Conservation (phyloP, 2,888 invertebrate species). For the Yponomeuta evonymella region DNA sequence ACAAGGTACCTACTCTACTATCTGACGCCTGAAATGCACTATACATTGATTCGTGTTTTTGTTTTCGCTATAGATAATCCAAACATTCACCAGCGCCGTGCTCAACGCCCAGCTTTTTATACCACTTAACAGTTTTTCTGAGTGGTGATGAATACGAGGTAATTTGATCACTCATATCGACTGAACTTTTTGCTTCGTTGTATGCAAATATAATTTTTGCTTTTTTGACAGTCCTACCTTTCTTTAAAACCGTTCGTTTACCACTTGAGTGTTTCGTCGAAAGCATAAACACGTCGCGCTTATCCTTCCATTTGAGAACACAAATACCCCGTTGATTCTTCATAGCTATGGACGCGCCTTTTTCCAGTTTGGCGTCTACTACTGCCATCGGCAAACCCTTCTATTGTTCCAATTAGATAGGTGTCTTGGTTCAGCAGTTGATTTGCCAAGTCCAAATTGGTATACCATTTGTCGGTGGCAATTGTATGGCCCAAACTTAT, state of each 20-base stretch:
- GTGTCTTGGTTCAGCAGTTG: slow-evolving; percentile 20
- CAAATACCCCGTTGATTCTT: not conserved
- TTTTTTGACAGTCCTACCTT: slow-evolving; percentile 28
- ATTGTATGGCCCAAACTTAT: slow-evolving; percentile 30
- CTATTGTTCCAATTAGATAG: slow-evolving; percentile 23
- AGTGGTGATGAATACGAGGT: slow-evolving; percentile 31
- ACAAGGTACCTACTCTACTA: slow-evolving; percentile 12
- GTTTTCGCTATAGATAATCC: slow-evolving; percentile 27
- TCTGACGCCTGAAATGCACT: slow-evolving; percentile 16
- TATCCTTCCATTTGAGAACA: slow-evolving; percentile 28
- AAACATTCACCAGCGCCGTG: slow-evolving; percentile 33
- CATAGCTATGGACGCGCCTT: slow-evolving; percentile 26
- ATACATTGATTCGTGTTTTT: slow-evolving; percentile 23
- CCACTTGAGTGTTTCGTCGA: slow-evolving; percentile 36
- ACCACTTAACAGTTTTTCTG: slow-evolving; percentile 39
- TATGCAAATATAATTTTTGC: slow-evolving; percentile 23
- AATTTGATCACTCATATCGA: slow-evolving; percentile 40
- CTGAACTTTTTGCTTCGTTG: slow-evolving; percentile 35
- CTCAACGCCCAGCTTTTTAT: slow-evolving; percentile 37
- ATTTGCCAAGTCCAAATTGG: slow-evolving; percentile 26
- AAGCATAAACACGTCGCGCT: slow-evolving; percentile 31
- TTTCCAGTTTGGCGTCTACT: slow-evolving; percentile 32
- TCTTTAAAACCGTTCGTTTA: slow-evolving; percentile 23
- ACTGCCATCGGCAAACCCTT: slow-evolving; percentile 28
- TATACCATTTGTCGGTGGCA: slow-evolving; percentile 34